Conservation (phyloP, 2,888 invertebrate species). For the Megalurothrips usitatus region DNA sequence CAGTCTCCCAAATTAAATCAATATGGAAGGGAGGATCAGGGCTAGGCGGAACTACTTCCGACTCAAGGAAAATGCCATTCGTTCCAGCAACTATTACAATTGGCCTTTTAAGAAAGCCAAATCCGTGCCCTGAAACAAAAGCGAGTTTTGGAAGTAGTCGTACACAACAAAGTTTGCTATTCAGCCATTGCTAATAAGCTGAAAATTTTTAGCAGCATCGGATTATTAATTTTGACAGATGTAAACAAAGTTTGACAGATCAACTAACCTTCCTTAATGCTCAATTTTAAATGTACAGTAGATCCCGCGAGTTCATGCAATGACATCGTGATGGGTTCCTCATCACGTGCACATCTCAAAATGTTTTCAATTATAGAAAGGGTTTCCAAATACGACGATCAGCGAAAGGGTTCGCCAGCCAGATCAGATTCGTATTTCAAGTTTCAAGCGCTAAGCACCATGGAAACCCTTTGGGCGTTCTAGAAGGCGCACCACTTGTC, state of each 20-base stretch:
- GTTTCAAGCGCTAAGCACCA: conserved; percentile 3
- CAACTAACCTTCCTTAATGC: conserved; percentile 58
- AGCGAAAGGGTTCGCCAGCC: background rate
- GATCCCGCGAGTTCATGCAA: conserved; percentile 61
- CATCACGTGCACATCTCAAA: background rate
- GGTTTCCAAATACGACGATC: background rate
- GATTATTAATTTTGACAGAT: background rate
- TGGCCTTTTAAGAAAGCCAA: conserved; percentile 38
- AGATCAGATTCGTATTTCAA: background rate
- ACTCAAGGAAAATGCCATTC: conserved; percentile 51
- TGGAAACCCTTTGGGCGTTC: background rate
- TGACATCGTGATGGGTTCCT: background rate
- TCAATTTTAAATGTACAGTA: conserved; percentile 61
- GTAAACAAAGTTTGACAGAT: conserved; percentile 36
- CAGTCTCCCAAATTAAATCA: conserved; percentile 74
- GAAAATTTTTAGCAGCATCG: background rate
- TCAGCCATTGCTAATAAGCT: background rate
- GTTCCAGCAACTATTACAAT: conserved; percentile 38
- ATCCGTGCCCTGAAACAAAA: conserved; percentile 47
- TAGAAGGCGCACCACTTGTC: too few relatives aligned
- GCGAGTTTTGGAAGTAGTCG: conserved; percentile 50
- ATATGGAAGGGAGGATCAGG: conserved; percentile 60
- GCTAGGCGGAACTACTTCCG: conserved; percentile 50
- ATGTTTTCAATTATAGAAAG: background rate
- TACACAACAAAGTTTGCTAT: conserved; percentile 51